Percentiles rank a stretch among this genome's conserved stretches.
Conservation (phyloP, 2,113 vertebrate species). For the Oncorhynchus clarkii region DNA sequence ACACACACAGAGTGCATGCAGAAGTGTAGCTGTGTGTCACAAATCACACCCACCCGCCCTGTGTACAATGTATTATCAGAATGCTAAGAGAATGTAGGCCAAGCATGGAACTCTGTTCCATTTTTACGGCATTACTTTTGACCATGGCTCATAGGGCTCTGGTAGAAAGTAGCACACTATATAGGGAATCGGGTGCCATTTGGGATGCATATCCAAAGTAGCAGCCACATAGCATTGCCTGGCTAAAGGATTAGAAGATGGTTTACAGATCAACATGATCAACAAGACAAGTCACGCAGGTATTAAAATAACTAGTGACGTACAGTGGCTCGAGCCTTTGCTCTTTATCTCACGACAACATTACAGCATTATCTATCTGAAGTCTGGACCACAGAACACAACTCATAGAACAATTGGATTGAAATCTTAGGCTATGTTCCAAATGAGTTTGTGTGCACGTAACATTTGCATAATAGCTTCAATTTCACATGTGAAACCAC, state of each 20-base stretch:
- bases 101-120: not conserved
- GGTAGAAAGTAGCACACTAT: too few relatives aligned
- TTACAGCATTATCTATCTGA: not conserved
- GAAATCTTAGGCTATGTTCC: too few relatives aligned
- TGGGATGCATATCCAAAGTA: conserved; percentile 11
- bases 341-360: not conserved
- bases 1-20: not conserved
- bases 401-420: too few relatives aligned
- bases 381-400: not conserved
- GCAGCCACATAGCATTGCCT: not conserved
- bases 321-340: too few relatives aligned
- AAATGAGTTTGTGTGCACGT: not conserved
- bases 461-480: too few relatives aligned
- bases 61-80: conserved; percentile 25
- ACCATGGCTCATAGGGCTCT: too few relatives aligned
- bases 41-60: conserved; percentile 7
- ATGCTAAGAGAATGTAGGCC: conserved; percentile 10
- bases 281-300: too few relatives aligned
- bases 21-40: conserved; percentile 21
- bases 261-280: too few relatives aligned
- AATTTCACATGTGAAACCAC: too few relatives aligned
- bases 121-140: too few relatives aligned
- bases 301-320: too few relatives aligned
- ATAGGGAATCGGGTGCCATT: not conserved
- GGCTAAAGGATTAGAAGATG: too few relatives aligned